A percentile compares a stretch with the other conserved stretches of the same genome.
Conservation (phyloP, 2,888 invertebrate genomes). For the Ormyrus nitidulus region DNA sequence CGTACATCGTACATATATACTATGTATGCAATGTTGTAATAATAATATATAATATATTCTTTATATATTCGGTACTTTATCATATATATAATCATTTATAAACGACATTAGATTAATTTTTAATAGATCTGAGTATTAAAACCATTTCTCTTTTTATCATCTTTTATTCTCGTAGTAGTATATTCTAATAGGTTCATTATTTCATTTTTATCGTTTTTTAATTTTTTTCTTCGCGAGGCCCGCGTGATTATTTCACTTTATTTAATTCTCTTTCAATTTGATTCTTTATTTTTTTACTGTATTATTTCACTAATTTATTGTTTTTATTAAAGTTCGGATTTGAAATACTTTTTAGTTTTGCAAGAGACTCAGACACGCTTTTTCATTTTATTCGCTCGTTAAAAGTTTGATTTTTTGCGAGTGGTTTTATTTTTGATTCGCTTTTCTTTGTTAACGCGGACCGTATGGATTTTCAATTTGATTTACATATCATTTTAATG, state of each 20-base stretch:
- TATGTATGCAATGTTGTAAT: slow-evolving; percentile 65
- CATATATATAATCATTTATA: slow-evolving; percentile 66
- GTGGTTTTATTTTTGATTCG: background rate
- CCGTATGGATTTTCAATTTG: background rate
- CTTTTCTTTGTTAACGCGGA: background rate
- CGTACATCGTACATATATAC: slow-evolving; percentile 60
- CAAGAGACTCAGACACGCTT: background rate
- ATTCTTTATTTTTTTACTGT: background rate
- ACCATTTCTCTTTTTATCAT: slow-evolving; percentile 57
- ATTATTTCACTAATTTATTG: background rate
- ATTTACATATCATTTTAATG: slow-evolving; percentile 29
- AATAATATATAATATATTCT: slow-evolving; percentile 60
- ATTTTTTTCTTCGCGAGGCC: slow-evolving; percentile 37
- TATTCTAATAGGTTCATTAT: slow-evolving; percentile 51
- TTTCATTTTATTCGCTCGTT: slow-evolving; percentile 20
- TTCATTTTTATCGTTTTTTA: slow-evolving; percentile 29
- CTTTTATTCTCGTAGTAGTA: slow-evolving; percentile 51
- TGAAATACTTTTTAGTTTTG: slow-evolving; percentile 12
- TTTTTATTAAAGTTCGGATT: slow-evolving; percentile 3
- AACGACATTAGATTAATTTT: slow-evolving; percentile 68
- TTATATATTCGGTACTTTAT: slow-evolving; percentile 60
- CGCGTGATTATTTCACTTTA: slow-evolving; percentile 32
- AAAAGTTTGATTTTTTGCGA: background rate
- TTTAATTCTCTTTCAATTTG: slow-evolving; percentile 20
- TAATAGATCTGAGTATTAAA: slow-evolving; percentile 67